Conservation (phyloP, 2,888 invertebrate species). For the Metellina segmentata region DNA sequence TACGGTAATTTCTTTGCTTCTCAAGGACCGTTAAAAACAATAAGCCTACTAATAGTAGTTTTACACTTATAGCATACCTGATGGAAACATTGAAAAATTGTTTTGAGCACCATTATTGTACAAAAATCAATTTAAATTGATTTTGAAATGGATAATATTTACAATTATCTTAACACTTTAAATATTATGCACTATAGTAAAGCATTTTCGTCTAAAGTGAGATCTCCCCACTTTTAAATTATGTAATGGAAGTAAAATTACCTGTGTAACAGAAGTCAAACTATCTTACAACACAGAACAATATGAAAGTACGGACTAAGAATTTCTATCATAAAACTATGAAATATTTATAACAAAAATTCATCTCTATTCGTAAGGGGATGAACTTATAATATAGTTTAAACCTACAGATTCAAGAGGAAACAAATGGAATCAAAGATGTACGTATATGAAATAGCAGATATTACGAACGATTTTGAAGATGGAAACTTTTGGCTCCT, state of each 20-base stretch:
- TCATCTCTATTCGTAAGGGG: not conserved
- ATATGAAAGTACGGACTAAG: not conserved
- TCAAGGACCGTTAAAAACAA: no score
- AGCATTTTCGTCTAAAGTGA: no score
- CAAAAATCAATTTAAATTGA: no score
- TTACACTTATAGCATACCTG: no score
- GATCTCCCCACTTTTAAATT: no score
- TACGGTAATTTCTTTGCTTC: no score
- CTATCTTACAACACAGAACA: not conserved
- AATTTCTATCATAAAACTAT: not conserved
- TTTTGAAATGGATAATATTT: no score
- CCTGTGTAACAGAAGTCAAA: not conserved
- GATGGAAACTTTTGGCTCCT: conserved; percentile 8
- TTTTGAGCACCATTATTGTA: no score
- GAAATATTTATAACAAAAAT: not conserved
- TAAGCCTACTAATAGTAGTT: no score
- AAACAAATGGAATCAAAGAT: conserved; percentile 4
- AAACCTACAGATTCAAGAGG: conserved; percentile 1
- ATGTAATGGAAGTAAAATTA: not conserved
- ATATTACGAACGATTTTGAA: conserved; percentile 18
- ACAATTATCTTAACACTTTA: no score
- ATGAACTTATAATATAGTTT: not conserved
- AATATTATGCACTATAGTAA: no score
- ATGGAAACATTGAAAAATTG: no score
- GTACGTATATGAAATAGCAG: conserved; percentile 9